Base-by-base conservation (phyloP, 1,140 invertebrate species). In the Liolophura sinensis region DNA sequence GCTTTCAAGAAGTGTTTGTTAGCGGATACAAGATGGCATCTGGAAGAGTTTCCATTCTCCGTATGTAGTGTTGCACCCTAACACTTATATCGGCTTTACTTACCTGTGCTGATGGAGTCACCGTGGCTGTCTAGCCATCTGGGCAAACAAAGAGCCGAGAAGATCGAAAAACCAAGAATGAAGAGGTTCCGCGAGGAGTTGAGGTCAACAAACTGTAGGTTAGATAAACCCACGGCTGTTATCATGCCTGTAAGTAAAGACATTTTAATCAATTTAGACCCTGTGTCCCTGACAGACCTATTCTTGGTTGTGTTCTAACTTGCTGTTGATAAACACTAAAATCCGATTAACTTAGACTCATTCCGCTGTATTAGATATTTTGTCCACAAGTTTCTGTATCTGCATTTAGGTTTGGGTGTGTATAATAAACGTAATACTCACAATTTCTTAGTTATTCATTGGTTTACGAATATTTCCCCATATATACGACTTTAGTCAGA, bases 91-190 rank as follows among this genome's bases (percentile, higher is more conserved):
- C 14, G 14, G n/a, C 7, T 12, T 20, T 40, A 48, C 62, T 68
- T 74, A 82, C 92, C 92, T 0, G 91, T 92, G 60, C 89, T 77
- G 25, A 94, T 90, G 16, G 85, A 85, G 5, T 86, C 87, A 1
- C 88, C 85, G 80, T 92, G 84, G n/a, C 54, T 64, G 22, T 60
- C 31, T 7, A 66, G 50, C 92, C 92, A 93, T 67, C 90, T 88
- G 0, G 92, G 92, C 51, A 93, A 76, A 7, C 92, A 86, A 80
- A 94, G 77, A 15, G 92, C 92, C 70, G 94, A 92, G 79, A 95
- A 93, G 54, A 94, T 87, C 14, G 92, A 92, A 70, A 95, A 90
- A n/a, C 93, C 93, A n/a, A 95, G 87, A 62, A 95, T 92, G 79
- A 93, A 94, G 11, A 95, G 83, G 85, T 95, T 95, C 60, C 85